These are phyloP conservation scores for Hipparchia sbordonii DNA, from an alignment of 2,888 invertebrate species.

Conservation along the genomic window DNA sequence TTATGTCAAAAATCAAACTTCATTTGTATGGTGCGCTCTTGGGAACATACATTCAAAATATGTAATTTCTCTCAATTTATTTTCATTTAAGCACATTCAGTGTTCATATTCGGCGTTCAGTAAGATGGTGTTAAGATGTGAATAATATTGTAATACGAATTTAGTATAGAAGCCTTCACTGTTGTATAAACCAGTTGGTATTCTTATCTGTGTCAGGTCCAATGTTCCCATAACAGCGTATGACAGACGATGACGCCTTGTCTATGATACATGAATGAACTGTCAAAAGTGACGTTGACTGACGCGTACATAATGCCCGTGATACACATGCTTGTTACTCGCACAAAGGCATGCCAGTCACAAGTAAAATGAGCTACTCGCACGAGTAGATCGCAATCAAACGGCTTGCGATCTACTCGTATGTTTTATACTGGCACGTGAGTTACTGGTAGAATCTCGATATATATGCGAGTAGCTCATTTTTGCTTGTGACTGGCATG, in stretches of 20 bases:
- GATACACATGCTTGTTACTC: no score
- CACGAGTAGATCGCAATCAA: no score
- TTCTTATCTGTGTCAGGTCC: not conserved
- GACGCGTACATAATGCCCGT: not conserved
- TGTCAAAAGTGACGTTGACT: conserved; percentile 13
- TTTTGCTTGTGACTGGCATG: no score
- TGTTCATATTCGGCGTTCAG: not conserved
- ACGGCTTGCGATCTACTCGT: no score
- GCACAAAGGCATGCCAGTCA: no score
- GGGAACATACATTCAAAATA: no score
- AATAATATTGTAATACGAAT: not conserved
- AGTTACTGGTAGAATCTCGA: no score
- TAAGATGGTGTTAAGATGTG: not conserved
- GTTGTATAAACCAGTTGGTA: not conserved
- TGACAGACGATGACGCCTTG: conserved; percentile 10
- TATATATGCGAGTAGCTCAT: no score
- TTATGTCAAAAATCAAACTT: no score
- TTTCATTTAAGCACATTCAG: not conserved
- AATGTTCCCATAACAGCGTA: conserved; percentile 6
- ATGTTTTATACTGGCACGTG: no score
- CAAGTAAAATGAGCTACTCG: no score
- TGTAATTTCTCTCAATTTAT: not conserved
- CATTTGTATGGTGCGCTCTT: no score
- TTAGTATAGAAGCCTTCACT: not conserved
- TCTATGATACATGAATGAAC: conserved; percentile 14